These are phyloP conservation scores for Nomada ruficornis DNA, from an alignment of 2,888 invertebrate genomes.

Conservation along the genomic window DNA sequence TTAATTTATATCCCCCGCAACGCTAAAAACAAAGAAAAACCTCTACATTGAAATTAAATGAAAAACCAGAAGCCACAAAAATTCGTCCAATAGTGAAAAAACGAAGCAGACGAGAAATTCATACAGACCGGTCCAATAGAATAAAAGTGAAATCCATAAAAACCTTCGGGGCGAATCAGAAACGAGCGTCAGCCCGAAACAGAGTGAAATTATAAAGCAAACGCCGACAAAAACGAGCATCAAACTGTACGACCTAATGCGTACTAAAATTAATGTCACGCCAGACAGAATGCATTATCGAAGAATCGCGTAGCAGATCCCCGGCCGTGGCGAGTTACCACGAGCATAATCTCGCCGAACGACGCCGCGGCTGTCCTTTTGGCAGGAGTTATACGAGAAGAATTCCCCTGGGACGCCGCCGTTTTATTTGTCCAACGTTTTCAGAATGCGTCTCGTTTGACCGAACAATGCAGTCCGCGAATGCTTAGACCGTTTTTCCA, in stretches of 20 bases:
- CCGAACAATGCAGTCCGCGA: constrained; percentile 5
- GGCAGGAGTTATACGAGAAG: constrained; percentile 12
- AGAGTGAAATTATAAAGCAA: not conserved
- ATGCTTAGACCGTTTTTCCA: constrained; percentile 9
- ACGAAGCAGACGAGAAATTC: not conserved
- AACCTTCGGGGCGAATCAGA: not conserved
- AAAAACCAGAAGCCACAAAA: too few relatives aligned
- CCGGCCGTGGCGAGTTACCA: not conserved
- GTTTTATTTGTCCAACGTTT: not conserved
- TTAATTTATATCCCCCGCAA: too few relatives aligned
- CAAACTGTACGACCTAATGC: not conserved
- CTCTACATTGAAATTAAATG: too few relatives aligned
- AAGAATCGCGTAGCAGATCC: not conserved
- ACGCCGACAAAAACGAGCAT: not conserved
- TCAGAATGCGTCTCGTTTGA: not conserved
- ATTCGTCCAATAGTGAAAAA: too few relatives aligned
- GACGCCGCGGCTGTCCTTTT: constrained; percentile 7
- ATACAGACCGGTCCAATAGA: not conserved
- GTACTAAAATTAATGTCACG: constrained; percentile 4
- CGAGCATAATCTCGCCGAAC: constrained; percentile 13
- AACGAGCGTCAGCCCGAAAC: not conserved
- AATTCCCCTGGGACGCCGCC: constrained; percentile 1
- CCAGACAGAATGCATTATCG: constrained; percentile 8
- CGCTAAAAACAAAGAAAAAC: too few relatives aligned
- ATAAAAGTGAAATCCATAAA: not conserved